phyloP scores from a whole-genome alignment of 2,888 invertebrate genomes.

The Anticlea derivata region DNA sequence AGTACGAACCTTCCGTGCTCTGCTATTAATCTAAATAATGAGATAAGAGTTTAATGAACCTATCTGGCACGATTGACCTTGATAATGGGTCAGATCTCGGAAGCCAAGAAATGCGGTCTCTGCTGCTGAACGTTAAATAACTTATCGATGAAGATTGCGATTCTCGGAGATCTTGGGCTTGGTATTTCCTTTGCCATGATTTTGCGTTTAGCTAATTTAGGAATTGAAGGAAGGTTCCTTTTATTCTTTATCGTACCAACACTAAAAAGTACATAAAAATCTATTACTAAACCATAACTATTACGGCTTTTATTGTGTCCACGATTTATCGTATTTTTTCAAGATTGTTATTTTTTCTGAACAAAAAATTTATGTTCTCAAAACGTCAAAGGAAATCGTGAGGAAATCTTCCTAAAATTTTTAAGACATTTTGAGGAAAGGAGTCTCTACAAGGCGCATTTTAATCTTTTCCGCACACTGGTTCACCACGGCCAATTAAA shows the following conservation, averaged over 20 bases:
- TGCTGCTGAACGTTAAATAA: constrained; percentile 33
- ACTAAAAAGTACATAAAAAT: too few species aligned
- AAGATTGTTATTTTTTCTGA: too few species aligned
- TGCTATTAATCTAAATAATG: constrained; percentile 49
- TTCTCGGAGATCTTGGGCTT: not conserved
- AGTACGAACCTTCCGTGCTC: constrained; percentile 1
- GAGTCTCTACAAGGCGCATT: too few species aligned
- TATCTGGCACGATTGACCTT: constrained; percentile 40
- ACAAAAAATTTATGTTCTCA: too few species aligned
- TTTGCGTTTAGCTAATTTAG: not conserved
- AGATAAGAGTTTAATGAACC: constrained; percentile 54
- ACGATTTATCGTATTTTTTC: too few species aligned
- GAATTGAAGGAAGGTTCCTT: not conserved
- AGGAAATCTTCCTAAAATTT: too few species aligned
- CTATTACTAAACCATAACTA: too few species aligned
- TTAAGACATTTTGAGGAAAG: too few species aligned
- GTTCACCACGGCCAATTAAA: too few species aligned
- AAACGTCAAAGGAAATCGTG: too few species aligned
- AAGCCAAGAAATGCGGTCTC: constrained; percentile 24
- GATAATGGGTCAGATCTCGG: constrained; percentile 25
- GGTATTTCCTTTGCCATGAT: not conserved
- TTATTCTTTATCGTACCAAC: not conserved
- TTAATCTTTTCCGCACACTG: too few species aligned
- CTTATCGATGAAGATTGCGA: constrained; percentile 42
- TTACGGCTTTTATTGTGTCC: too few species aligned